phyloP scores from a whole-genome alignment of 2,888 invertebrate genomes.

The Atrina japonica region DNA sequence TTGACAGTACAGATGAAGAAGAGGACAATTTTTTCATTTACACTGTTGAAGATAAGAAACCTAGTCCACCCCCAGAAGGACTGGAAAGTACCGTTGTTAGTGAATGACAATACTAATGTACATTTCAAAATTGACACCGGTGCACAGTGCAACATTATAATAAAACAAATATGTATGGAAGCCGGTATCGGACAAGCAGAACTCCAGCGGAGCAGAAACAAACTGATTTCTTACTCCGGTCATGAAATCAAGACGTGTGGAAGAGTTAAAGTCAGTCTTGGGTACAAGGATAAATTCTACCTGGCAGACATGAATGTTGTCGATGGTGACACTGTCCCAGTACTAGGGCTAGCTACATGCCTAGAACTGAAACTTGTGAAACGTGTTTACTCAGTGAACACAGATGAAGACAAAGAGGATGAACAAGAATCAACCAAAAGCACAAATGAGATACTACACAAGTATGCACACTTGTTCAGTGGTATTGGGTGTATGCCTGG shows the following conservation, averaged over 20 bases:
- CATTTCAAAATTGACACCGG: slow-evolving; percentile 36
- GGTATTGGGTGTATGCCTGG: slow-evolving; percentile 45
- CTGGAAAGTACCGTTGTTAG: slow-evolving; percentile 19
- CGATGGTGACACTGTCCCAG: slow-evolving; percentile 14
- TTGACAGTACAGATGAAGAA: not conserved
- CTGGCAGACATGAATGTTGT: slow-evolving; percentile 25
- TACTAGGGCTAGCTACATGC: slow-evolving; percentile 31
- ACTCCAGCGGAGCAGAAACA: slow-evolving; percentile 12
- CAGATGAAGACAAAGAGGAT: not conserved
- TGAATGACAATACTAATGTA: slow-evolving; percentile 1
- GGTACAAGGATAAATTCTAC: slow-evolving; percentile 16
- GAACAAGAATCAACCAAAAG: too few species aligned
- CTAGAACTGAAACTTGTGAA: slow-evolving; percentile 36
- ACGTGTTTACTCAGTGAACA: slow-evolving; percentile 29
- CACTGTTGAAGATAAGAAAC: not conserved
- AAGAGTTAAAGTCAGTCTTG: not conserved
- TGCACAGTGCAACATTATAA: slow-evolving; percentile 30
- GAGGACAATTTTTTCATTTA: not conserved
- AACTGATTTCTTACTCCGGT: slow-evolving; percentile 28
- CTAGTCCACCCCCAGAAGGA: too few species aligned
- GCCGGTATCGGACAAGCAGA: not conserved
- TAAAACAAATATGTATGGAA: slow-evolving; percentile 13
- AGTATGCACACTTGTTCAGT: slow-evolving; percentile 43
- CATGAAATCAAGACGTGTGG: slow-evolving; percentile 20
- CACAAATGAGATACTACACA: slow-evolving; percentile 8